phyloP scores from a whole-genome alignment of 2,113 vertebrate genomes.

The Conger conger region DNA sequence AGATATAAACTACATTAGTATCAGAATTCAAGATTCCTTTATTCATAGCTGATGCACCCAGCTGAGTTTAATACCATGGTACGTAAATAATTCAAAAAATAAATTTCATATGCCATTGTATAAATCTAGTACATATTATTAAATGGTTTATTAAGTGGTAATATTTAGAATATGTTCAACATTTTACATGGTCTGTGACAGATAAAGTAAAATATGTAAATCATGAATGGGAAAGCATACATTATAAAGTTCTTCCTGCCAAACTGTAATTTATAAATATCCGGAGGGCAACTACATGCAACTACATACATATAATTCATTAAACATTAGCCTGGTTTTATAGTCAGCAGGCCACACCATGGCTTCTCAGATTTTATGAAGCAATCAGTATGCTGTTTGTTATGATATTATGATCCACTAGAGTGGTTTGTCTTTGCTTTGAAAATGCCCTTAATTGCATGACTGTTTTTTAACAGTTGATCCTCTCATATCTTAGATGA shows the following conservation, averaged over 20 bases:
- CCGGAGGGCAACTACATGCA: too few relatives aligned
- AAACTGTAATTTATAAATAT: too few relatives aligned
- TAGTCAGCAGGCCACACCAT: background rate
- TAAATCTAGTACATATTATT: background rate
- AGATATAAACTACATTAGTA: background rate
- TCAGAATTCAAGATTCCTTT: background rate
- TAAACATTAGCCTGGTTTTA: background rate
- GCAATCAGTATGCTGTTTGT: too few relatives aligned
- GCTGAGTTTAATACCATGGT: background rate
- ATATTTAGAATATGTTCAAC: background rate
- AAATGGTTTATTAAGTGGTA: background rate
- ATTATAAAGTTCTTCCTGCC: background rate
- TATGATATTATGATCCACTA: too few relatives aligned
- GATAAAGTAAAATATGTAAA: background rate
- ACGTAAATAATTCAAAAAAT: background rate
- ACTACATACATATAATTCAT: background rate
- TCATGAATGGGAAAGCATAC: background rate
- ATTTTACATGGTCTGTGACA: background rate
- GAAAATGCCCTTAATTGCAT: background rate
- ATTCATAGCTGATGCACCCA: background rate
- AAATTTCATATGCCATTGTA: background rate
- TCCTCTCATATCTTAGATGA: background rate
- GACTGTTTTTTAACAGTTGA: background rate
- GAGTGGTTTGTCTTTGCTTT: background rate
- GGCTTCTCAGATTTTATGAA: background rate